Base-by-base conservation (phyloP, 1,140 invertebrate species). In the Hyphantria cunea region DNA sequence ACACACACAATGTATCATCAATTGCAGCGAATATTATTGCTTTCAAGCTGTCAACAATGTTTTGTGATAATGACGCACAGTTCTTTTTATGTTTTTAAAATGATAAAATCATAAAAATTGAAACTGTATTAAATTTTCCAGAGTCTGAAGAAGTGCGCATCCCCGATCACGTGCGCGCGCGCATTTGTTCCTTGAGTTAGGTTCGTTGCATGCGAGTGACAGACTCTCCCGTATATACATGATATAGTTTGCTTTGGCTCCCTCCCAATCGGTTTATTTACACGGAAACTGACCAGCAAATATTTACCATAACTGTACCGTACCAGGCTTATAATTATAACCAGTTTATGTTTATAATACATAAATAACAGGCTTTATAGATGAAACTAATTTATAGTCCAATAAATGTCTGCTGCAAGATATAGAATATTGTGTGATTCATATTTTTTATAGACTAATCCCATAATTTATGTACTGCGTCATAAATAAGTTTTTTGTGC, bases 181-280 rank as follows among this genome's bases (percentile, higher is more conserved):
- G 84, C 53, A 70, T 86, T 76, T 89, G 86, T 70, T 76, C 84
- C 13, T 73, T 89, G 68, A 86, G 80, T 82, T 89, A 86, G 86
- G 86, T 89, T 86, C 75, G 86, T 89, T 75, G 81, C 78, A 80
- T 83, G 76, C 31, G 66, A 59, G 74, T 84, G 78, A 51, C 34
- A 13, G 33, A 51, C 0, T 47, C 15, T 44, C 55, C 55, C 12
- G 44, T 45, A 12, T 39, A 25, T 25, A 25, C 17, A 25, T 25
- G 5, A 25, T n/a, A n/a, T n/a, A 25, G 2, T 25, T 14, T 15
- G 44, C 47, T 58, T 15, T 25, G 17, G 32, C 55, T 58, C 15
- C 45, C 32, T 6, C 31, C 44, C 11, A 48, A 9, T 8, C 14
- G 8, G 15, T 49, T 15, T 17, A 31, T 47, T 47, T 55, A 11